These are phyloP conservation scores for Tadarida brasiliensis DNA, from an alignment of 2,797 vertebrate genomes.

Conservation along the genomic window DNA sequence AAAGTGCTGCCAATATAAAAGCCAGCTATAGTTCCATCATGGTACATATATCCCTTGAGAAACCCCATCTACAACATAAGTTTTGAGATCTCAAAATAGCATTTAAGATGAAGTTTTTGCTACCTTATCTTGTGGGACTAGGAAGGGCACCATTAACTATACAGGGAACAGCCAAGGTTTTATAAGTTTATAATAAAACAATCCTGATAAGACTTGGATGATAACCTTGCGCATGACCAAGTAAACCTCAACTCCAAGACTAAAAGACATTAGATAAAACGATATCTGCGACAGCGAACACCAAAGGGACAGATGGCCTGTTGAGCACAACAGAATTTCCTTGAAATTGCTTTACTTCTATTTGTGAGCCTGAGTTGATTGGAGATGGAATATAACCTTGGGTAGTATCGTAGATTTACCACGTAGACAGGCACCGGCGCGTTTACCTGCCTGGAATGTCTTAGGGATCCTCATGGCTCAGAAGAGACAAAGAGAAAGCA, in stretches of 20 bases:
- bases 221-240: not conserved
- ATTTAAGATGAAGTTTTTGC: constrained; percentile 24
- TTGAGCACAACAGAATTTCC: not conserved
- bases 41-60: not conserved
- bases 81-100: constrained; percentile 9
- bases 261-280: constrained; percentile 27
- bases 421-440: not conserved
- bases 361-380: not conserved
- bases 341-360: constrained; percentile 37
- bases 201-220: not conserved
- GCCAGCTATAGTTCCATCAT: not conserved
- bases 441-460: not conserved
- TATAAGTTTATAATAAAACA: not conserved
- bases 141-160: not conserved
- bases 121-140: constrained; percentile 2
- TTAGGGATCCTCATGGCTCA: not conserved
- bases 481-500: not conserved
- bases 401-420: constrained; percentile 19
- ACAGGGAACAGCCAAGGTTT: not conserved
- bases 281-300: not conserved
- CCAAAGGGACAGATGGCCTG: not conserved
- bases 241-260: not conserved
- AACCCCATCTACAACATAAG: not conserved
- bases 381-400: not conserved
- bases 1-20: not conserved